Evolutionary conservation across 2,888 invertebrate species (phyloP), one percentile per base, ranked within the genome.

Genomic region (Drosophila putrida): DNA sequence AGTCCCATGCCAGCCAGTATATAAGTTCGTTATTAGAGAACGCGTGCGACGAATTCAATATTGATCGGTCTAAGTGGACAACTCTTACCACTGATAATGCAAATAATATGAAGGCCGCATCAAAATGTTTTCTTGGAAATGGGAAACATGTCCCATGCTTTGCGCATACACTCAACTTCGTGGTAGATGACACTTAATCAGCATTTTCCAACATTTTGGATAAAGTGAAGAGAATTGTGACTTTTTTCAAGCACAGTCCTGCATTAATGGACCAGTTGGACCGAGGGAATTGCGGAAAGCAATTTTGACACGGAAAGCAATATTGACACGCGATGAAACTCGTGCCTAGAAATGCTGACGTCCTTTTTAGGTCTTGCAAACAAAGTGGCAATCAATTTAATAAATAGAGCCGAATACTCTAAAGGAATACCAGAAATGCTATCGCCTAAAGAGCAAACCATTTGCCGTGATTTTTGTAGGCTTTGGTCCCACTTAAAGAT

Each of bases 211-310:
- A 39, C 8, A 27, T 25, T 31, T 41, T 41, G 8, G 53, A 41
- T 6, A 41, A 53, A 41, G 39, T 53, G 0, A 41, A 53, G 2
- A 39, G 27, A n/a, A 51, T 38, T 38, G 51, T 51, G 4, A 51
- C 9, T 13, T 13, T 28, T 38, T 51, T 51, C 8, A 51, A 51
- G 1, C 51, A 51, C 10, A 28, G n/a, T n/a, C n/a, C n/a, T 27
- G 1, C 27, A 27, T 27, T 2, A 51, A 51, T n/a, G n/a, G n/a
- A n/a, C n/a, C n/a, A n/a, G n/a, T n/a, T n/a, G n/a, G 6, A 27
- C 51, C 9, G 51, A 51, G 27, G 51, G 51, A 27, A 51, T 20
- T 51, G 13, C 51, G 9, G 51, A 51, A 27, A 28, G 27, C 44
- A 28, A 27, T n/a, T n/a, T n/a, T n/a, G n/a, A n/a, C n/a, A n/a